phyloP scores from a whole-genome alignment of 1,140 invertebrate species.

The Araneus ventricosus region DNA sequence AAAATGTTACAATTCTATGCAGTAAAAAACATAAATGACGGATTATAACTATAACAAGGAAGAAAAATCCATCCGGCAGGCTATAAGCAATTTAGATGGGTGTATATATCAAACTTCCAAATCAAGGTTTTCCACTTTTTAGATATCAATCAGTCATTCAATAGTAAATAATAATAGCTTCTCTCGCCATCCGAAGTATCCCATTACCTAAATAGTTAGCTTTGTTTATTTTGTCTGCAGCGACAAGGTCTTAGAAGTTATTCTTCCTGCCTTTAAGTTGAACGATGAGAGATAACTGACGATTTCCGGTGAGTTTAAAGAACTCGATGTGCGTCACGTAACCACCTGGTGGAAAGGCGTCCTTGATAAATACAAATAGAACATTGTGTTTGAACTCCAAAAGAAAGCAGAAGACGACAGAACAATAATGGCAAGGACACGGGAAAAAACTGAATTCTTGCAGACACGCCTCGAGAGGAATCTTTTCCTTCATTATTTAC shows the following conservation, averaged over 20 bases:
- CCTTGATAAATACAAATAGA: conserved; percentile 79
- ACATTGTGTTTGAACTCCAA: conserved; percentile 91
- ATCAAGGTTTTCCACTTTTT: conserved; percentile 8
- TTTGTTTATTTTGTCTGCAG: conserved; percentile 3
- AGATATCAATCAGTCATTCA: conserved; percentile 16
- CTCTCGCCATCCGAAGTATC: neutral
- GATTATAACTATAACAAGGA: neutral
- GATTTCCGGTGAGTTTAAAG: conserved; percentile 26
- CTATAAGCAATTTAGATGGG: neutral
- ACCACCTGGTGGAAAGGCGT: neutral
- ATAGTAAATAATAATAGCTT: conserved; percentile 13
- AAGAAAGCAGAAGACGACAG: conserved; percentile 89
- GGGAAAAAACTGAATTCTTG: conserved; percentile 1
- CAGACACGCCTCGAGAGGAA: conserved; percentile 35
- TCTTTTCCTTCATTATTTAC: conserved; percentile 34
- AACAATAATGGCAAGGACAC: conserved; percentile 76
- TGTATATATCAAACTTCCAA: neutral
- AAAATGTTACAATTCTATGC: too few species aligned
- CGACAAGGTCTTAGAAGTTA: neutral
- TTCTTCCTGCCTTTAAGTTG: neutral
- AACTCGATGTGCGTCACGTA: conserved; percentile 17
- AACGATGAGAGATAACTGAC: conserved; percentile 17
- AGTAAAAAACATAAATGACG: too few species aligned
- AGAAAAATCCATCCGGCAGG: neutral
- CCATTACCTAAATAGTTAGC: neutral